Evolutionary conservation across 2,113 vertebrate species (phyloP), one percentile per base, ranked within the genome.

Genomic region (Numenius arquata): DNA sequence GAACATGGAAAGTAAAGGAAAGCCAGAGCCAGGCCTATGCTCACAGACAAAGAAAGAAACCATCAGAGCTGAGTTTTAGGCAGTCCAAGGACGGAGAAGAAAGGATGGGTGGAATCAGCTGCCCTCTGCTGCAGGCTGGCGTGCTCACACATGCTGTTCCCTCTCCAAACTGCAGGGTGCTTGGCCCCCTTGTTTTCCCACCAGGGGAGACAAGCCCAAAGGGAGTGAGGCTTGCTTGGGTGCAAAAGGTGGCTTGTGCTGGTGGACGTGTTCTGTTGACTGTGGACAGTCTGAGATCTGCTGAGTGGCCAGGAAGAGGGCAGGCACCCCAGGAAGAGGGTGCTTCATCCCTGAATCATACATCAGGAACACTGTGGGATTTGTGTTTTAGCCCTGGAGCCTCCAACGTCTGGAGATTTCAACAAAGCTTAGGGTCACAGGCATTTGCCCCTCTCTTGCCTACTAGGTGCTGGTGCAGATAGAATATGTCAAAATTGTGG

Each of bases 401-500:
- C 32, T 76, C 45, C 52, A n/a, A 48, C 47, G 10, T 48, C 56
- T 48, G 56, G 52, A 75, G 43, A 32, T 88, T 66, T 62, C 85
- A 38, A 36, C 29, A 22, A 67, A 68, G 53, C 32, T 67, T 20
- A 61, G 41, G 11, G 16, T 36, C 90, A 47, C 50, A 66, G 32
- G 32, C 12, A 29, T 63, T 75, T 78, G 20, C n/a, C 29, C 30
- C 52, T 47, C 29, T 75, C 43, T 32, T 71, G 62, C 27, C 56
- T 59, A 1, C 21, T 38, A 0, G 3, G 15, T 50, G 48, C 21
- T 36, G 3, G 23, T 25, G n/a, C 41, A 88, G 66, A 15, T 1
- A 45, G 30, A 67, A 22, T 9, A n/a, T 5, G 29, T 30, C 26
- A 38, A 67, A 83, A 85, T 4, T 0, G 0, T 9, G n/a, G 30